These are phyloP conservation scores for Gracilinanus agilis DNA, from an alignment of 2,113 vertebrate species.

Conservation along the genomic window DNA sequence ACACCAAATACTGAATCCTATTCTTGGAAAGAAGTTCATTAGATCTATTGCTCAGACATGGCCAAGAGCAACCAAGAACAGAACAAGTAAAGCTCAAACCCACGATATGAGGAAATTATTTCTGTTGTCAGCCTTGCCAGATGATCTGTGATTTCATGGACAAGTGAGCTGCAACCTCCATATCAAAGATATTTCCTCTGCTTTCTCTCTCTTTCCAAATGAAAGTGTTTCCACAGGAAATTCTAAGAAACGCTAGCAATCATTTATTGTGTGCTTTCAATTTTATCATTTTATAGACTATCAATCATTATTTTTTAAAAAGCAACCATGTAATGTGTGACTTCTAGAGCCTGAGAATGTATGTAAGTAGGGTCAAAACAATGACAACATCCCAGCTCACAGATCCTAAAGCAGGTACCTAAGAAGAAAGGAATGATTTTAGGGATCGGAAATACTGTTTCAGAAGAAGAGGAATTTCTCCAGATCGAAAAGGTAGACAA, in stretches of 20 bases:
- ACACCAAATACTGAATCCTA: background rate
- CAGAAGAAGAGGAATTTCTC: background rate
- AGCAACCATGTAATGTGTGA: background rate
- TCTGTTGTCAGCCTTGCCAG: background rate
- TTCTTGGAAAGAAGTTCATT: background rate
- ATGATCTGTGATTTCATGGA: background rate
- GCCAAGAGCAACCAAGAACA: background rate
- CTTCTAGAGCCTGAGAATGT: background rate
- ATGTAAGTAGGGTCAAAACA: background rate
- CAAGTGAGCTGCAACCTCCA: slow-evolving; percentile 69
- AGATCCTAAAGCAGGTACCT: background rate
- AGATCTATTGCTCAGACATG: too few species aligned
- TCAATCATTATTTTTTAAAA: background rate
- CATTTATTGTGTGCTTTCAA: slow-evolving; percentile 55
- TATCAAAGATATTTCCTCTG: slow-evolving; percentile 75
- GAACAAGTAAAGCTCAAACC: background rate
- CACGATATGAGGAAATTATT: background rate
- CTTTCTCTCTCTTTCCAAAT: slow-evolving; percentile 68
- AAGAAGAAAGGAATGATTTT: background rate
- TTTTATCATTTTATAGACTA: background rate
- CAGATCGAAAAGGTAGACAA: background rate
- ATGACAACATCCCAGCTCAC: background rate
- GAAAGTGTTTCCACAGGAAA: slow-evolving; percentile 72
- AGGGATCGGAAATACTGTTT: background rate
- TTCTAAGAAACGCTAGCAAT: slow-evolving; percentile 67